A percentile compares a stretch with the other conserved stretches of the same genome.
These are phyloP conservation scores for Lamellibrachia satsuma DNA, from an alignment of 2,888 invertebrate genomes.

Conservation along the genomic window DNA sequence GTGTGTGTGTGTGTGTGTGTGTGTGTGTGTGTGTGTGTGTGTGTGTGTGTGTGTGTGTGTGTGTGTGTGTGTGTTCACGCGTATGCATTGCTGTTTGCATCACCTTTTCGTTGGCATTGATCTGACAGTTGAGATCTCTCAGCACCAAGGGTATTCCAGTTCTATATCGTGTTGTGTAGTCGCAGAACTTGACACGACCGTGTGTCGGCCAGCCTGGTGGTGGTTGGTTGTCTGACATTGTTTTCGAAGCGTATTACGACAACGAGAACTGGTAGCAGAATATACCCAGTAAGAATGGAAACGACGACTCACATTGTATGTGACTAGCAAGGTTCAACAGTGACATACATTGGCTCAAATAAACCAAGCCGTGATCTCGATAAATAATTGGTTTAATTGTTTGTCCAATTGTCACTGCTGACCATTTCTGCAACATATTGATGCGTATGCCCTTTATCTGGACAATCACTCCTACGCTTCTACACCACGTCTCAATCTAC, in stretches of 20 bases:
- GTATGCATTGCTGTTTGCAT: neutral
- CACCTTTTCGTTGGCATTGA: constrained; percentile 56
- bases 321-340: neutral
- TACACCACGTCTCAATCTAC: too few species aligned
- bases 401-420: too few species aligned
- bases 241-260: constrained; percentile 33
- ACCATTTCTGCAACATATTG: too few species aligned
- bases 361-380: too few species aligned
- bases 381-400: too few species aligned
- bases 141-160: constrained; percentile 63
- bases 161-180: constrained; percentile 60
- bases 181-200: constrained; percentile 55
- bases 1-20: too few species aligned
- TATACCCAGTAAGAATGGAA: neutral
- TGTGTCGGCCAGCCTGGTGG: constrained; percentile 56
- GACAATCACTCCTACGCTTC: too few species aligned
- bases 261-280: neutral
- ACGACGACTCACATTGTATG: neutral
- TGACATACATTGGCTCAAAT: too few species aligned
- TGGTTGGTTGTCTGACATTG: constrained; percentile 38
- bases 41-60: too few species aligned
- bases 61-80: too few species aligned
- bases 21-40: too few species aligned
- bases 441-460: too few species aligned
- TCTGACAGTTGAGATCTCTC: constrained; percentile 54